A percentile compares a stretch with the other conserved stretches of the same genome.
Evolutionary conservation across 2,113 vertebrate genomes (phyloP).

Genomic region (Morone saxatilis): DNA sequence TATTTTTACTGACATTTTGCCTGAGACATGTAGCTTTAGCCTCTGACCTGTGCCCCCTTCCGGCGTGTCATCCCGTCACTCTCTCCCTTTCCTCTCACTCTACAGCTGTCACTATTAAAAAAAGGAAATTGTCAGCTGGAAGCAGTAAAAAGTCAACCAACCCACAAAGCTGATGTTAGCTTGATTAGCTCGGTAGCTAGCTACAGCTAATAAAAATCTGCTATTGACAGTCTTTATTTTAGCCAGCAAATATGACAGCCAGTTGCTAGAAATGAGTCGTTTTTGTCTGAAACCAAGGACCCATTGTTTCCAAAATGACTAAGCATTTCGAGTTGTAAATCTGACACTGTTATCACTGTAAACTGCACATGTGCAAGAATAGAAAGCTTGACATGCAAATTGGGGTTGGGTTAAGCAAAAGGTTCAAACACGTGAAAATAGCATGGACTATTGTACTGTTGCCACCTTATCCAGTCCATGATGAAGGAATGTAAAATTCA

Average conservation of each 20-base stretch:
- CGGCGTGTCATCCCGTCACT: no score
- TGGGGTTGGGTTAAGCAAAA: no score
- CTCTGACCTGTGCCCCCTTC: no score
- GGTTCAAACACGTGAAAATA: neutral
- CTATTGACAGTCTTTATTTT: neutral
- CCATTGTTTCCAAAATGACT: neutral
- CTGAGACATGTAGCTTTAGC: no score
- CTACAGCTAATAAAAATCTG: no score
- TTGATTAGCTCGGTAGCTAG: no score
- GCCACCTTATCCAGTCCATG: neutral
- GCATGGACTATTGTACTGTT: neutral
- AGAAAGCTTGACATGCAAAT: neutral
- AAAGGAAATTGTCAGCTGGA: neutral
- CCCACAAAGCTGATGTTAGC: no score
- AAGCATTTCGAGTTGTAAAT: neutral
- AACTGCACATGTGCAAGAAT: neutral
- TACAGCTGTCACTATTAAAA: no score
- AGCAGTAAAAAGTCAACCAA: neutral
- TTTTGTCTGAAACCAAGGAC: neutral
- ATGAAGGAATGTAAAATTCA: neutral
- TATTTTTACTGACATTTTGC: neutral
- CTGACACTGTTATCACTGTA: neutral
- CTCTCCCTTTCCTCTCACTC: no score
- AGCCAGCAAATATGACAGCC: neutral
- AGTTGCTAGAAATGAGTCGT: no score